Base-by-base conservation (phyloP, 2,113 vertebrate genomes). In the Dromaius novaehollandiae region DNA sequence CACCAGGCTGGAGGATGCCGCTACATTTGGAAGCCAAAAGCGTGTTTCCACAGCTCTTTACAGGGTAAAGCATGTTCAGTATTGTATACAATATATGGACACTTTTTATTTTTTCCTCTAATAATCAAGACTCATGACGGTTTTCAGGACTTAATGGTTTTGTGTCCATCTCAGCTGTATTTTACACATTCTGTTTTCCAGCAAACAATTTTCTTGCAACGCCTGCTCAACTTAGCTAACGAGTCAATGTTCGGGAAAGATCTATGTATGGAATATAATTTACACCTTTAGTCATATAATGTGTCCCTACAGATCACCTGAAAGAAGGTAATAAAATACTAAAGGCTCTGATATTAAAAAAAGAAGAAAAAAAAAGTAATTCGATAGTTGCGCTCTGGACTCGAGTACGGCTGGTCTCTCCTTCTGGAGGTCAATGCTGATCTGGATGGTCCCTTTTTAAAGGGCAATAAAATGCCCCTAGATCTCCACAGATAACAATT, bases 241-340 rank as follows among this genome's bases (percentile, higher is more conserved):
- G 34, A 71, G 44, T 16, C 26, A 0, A 7, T n/a, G 79, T 1
- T 88, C 55, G 44, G 71, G 32, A 73, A 63, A 91, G 71, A 51
- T 34, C 75, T 38, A 30, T 6, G 34, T 58, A 40, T 20, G 75
- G 44, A 80, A 73, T 13, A 11, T 5, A 85, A 95, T 85, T 89
- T n/a, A 91, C 30, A 91, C 84, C 70, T 48, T 9, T 0, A 78
- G 60, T 30, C 75, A 48, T 15, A 40, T 38, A 58, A 21, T 36
- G n/a, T 11, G 61, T 88, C 93, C 95, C 89, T 38, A 3, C 12
- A 89, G 95, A 91, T 44, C 91, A 86, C 63, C 66, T 58, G 71
- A 40, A 92, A 76, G 53, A 38, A 89, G 34, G 71, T 19, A 95
- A 95, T 93, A 94, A 86, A 95, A 55, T 42, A 2, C 71, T 42